Base-by-base conservation (phyloP, 1,140 invertebrate species). In the Heliconius himera region DNA sequence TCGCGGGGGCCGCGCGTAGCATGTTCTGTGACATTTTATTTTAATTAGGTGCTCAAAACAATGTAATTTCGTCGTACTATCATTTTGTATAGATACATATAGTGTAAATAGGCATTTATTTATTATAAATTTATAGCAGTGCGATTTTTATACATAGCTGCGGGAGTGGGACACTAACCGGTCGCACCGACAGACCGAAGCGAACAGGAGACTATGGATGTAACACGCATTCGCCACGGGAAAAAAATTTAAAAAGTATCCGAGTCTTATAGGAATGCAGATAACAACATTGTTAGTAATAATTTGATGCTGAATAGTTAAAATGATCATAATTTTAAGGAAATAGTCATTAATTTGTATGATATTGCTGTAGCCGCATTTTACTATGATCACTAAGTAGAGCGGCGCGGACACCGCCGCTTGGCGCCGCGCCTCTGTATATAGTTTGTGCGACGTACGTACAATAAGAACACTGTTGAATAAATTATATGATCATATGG, bases 61-160 rank as follows among this genome's bases (percentile, higher is more conserved):
- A 90, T 91, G 90, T 93, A 90, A 92, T 91, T 92, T 93, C 79
- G 89, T 91, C 90, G 90, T 92, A 91, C 90, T 92, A 93, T 92
- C 91, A 91, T 94, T 94, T 93, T 94, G 92, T 94, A 94, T 94
- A 94, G 92, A 91, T 92, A 93, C 90, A 93, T 66, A 66, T 94
- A 94, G 93, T 93, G 92, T 94, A 93, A 93, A 94, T 94, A 94
- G 93, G 93, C 93, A 94, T 94, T 94, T 94, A 94, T 94, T 94
- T 94, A 94, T 94, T 94, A 93, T 93, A 93, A 94, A 94, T 92
- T 92, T 90, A 92, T 93, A 91, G 91, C 93, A 89, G 91, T 90
- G 91, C 92, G 91, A 90, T 91, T 92, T 93, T 91, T 92, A 93
- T 92, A 93, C 91, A 91, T 93, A 91, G 92, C 89, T 91, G 90